phyloP scores from a whole-genome alignment of 1,140 invertebrate species.

The Leptinotarsa undecemlineata region DNA sequence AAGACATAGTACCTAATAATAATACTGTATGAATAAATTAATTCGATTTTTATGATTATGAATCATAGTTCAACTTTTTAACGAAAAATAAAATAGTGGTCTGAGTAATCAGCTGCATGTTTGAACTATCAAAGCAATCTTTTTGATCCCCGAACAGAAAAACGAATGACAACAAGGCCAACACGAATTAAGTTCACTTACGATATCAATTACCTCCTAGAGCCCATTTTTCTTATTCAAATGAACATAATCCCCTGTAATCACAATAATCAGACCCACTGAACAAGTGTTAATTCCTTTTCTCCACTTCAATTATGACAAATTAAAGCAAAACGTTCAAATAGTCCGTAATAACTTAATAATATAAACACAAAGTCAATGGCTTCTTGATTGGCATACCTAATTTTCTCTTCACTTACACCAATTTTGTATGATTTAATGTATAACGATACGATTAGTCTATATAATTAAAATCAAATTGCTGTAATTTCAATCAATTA shows the following conservation, averaged over 20 bases:
- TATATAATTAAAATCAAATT: constrained; percentile 52
- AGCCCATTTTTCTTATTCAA: constrained; percentile 19
- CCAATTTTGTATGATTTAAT: constrained; percentile 45
- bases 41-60: too few species aligned
- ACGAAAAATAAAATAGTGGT: too few species aligned
- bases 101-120: too few species aligned
- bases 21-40: too few species aligned
- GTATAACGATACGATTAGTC: constrained; percentile 46
- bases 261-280: constrained; percentile 18
- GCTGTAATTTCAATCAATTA: constrained; percentile 50
- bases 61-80: too few species aligned
- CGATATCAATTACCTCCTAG: background rate
- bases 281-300: constrained; percentile 23
- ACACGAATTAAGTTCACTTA: too few species aligned
- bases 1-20: too few species aligned
- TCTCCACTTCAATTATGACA: constrained; percentile 20
- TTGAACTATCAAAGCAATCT: too few species aligned
- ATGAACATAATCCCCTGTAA: constrained; percentile 18
- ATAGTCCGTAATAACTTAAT: constrained; percentile 46
- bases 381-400: constrained; percentile 47
- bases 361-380: constrained; percentile 50
- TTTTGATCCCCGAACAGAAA: too few species aligned
- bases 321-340: constrained; percentile 30
- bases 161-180: too few species aligned
- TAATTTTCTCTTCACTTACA: constrained; percentile 44